Percentiles rank a stretch among this genome's conserved stretches.
Conservation (phyloP, 2,113 vertebrate species). For the Eonycteris spelaea region DNA sequence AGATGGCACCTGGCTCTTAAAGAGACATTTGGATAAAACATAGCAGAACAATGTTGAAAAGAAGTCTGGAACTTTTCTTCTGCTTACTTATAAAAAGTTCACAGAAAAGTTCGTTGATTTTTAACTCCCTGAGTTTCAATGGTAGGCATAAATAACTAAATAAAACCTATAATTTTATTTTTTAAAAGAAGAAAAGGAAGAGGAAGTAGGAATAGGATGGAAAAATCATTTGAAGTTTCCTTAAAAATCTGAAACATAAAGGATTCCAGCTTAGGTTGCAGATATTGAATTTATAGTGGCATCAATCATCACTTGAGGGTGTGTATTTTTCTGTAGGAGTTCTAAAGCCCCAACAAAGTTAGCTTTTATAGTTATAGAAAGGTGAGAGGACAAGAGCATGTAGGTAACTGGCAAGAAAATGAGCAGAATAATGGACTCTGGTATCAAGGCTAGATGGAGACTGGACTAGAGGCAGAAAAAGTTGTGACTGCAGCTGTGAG, state of each 20-base stretch:
- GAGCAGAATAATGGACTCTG: background rate
- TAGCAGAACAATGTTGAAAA: slow-evolving; percentile 96
- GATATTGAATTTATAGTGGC: background rate
- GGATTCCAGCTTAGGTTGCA: background rate
- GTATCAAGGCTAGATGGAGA: background rate
- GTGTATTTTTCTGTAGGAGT: background rate
- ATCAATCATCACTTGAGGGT: background rate
- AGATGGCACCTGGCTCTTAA: slow-evolving; percentile 91
- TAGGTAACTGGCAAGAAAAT: background rate
- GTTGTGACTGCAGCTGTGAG: background rate
- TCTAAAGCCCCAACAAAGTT: background rate
- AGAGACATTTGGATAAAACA: slow-evolving; percentile 93
- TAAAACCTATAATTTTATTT: background rate
- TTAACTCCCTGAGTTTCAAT: background rate
- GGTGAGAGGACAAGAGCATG: background rate
- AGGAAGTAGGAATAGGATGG: background rate
- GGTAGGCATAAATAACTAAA: background rate
- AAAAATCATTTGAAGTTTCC: background rate
- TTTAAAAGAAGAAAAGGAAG: background rate
- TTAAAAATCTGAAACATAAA: background rate
- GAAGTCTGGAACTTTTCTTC: slow-evolving; percentile 78
- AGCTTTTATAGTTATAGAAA: background rate
- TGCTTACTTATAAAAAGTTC: background rate
- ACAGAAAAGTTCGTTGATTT: background rate
- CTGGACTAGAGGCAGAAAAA: background rate